Evolutionary conservation across 2,888 invertebrate species (phyloP).

Genomic region (Pachymerium ferrugineum): DNA sequence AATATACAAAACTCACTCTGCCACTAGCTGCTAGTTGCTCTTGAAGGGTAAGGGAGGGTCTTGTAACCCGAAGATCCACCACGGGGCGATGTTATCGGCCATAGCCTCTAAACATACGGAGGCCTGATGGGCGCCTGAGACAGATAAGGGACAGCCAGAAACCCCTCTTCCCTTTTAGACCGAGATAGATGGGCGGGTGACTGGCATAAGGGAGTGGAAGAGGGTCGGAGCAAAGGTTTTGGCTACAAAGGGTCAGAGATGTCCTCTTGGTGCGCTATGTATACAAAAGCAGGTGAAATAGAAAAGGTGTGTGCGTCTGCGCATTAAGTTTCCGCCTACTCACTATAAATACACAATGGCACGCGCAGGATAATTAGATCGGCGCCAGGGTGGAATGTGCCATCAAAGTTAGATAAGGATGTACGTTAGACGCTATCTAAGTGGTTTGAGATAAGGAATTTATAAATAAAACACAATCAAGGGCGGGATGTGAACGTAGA

Average conservation of each 20-base stretch:
- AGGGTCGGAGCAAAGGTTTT: conserved; percentile 9
- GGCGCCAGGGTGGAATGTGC: conserved; percentile 16
- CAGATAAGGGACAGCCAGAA: conserved; percentile 1
- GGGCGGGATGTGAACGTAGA: neutral
- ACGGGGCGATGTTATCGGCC: conserved; percentile 16
- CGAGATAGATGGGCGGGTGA: conserved; percentile 12
- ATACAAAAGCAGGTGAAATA: neutral
- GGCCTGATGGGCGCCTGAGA: conserved; percentile 25
- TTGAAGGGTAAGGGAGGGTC: conserved; percentile 23
- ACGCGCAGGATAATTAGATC: conserved; percentile 11
- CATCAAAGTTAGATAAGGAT: conserved; percentile 14
- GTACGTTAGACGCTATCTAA: conserved; percentile 13
- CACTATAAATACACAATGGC: conserved; percentile 23
- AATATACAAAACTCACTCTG: conserved; percentile 24
- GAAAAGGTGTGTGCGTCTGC: neutral
- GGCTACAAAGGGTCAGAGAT: conserved; percentile 1
- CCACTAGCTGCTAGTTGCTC: conserved; percentile 23
- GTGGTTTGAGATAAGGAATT: conserved; percentile 17
- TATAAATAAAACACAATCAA: conserved; percentile 25
- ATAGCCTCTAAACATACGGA: conserved; percentile 20
- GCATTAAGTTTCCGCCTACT: neutral
- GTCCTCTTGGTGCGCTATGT: neutral
- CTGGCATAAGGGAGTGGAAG: conserved; percentile 17
- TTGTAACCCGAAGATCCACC: conserved; percentile 25
- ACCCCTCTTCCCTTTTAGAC: neutral